Conservation (phyloP, 2,113 vertebrate genomes). For the Ascaphus truei region DNA sequence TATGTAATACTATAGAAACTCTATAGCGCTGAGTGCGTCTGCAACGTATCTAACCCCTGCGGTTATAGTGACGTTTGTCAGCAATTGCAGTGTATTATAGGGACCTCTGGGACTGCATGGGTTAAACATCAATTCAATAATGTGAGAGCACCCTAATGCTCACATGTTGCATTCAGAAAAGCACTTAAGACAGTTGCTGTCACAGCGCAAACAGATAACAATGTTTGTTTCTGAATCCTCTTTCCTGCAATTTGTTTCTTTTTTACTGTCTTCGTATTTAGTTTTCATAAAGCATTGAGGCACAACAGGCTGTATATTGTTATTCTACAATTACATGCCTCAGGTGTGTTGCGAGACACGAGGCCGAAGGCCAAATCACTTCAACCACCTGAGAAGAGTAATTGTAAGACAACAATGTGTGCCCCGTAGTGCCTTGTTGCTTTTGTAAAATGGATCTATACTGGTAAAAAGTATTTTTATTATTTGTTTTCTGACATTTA, state of each 20-base stretch:
- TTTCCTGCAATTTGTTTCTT: slow-evolving; percentile 37
- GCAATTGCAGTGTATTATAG: no score
- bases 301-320: slow-evolving; percentile 35
- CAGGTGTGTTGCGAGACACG: slow-evolving; percentile 38
- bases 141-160: slow-evolving; percentile 26
- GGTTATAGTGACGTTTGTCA: no score
- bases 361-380: slow-evolving; percentile 36
- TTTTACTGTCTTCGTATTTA: slow-evolving; percentile 34
- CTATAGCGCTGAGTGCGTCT: no score
- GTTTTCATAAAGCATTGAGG: slow-evolving; percentile 37
- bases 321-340: slow-evolving; percentile 36
- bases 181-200: slow-evolving; percentile 31
- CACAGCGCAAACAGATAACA: slow-evolving; percentile 32
- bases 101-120: no score
- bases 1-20: no score
- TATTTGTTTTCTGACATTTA: slow-evolving; percentile 39
- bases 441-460: slow-evolving; percentile 39
- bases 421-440: slow-evolving; percentile 37
- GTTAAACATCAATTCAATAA: slow-evolving; percentile 24
- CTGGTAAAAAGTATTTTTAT: slow-evolving; percentile 34
- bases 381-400: slow-evolving; percentile 37
- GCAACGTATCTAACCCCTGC: no score
- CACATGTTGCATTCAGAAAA: slow-evolving; percentile 30
- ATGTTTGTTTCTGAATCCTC: slow-evolving; percentile 36
- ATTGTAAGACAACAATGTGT: slow-evolving; percentile 34